These are phyloP conservation scores for Brachyrhaphis roseni DNA, from an alignment of 2,797 vertebrate genomes.

Conservation along the genomic window DNA sequence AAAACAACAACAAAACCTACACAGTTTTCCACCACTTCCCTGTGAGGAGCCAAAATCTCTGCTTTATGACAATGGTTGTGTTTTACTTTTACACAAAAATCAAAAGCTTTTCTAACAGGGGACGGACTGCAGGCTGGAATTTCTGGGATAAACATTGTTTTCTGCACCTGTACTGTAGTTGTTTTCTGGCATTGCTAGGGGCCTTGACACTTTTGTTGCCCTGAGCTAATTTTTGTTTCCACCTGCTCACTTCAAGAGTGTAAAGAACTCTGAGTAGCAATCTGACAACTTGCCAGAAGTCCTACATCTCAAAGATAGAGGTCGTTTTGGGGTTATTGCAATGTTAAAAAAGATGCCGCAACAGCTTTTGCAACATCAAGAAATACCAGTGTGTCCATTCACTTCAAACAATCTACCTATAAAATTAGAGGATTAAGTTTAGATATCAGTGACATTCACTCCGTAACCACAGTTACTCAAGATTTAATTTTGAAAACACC, in stretches of 20 bases:
- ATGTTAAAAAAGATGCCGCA: constrained; percentile 20
- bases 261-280: constrained; percentile 36
- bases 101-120: constrained; percentile 9
- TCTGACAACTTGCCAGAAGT: constrained; percentile 59
- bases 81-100: constrained; percentile 18
- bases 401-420: constrained; percentile 10
- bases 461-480: constrained; percentile 39
- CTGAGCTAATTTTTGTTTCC: constrained; percentile 51
- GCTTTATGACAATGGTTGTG: background rate
- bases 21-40: background rate
- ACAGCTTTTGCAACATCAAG: constrained; percentile 22
- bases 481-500: constrained; percentile 23
- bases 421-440: background rate
- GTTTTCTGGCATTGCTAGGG: constrained; percentile 32
- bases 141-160: constrained; percentile 30
- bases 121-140: background rate
- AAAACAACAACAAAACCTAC: constrained; percentile 1
- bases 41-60: constrained; percentile 4
- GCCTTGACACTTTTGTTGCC: constrained; percentile 30
- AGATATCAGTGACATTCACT: background rate
- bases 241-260: constrained; percentile 51
- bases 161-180: constrained; percentile 9
- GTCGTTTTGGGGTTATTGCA: constrained; percentile 59
- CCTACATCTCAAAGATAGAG: constrained; percentile 55
- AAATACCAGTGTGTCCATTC: constrained; percentile 8